Evolutionary conservation across 2,797 vertebrate genomes (phyloP), one percentile per base, ranked within the genome.

Genomic region (Arrhamphus sclerolepis): DNA sequence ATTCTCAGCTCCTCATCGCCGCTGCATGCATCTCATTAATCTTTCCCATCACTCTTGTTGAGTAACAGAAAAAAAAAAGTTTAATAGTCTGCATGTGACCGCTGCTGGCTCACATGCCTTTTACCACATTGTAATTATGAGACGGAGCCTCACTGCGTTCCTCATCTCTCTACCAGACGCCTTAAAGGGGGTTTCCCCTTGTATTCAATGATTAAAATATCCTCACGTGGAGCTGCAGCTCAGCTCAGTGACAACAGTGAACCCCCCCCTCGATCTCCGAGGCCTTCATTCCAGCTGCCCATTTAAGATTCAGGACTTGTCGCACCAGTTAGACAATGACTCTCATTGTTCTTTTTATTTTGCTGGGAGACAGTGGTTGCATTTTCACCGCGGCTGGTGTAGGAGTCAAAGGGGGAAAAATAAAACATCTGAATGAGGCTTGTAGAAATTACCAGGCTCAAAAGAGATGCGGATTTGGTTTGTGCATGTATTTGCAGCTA

Each of bases 161-260:
- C 49, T 57, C 19, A 9, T 21, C n/a, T 65, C 39, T 48, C 51
- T 48, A 69, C 46, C 55, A 62, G 22, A 22, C 26, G 65, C 62
- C 61, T 81, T 34, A 67, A 57, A 58, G 62, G 24, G 59, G 72
- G 68, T 53, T 78, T 59, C 59, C 66, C 64, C 51, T 64, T 72
- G 74, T 59, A 63, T 79, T 72, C 74, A 78, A 72, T 70, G 70
- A 84, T 82, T 72, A 76, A 82, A 56, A 64, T 56, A 82, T 77
- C 72, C 78, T 77, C 59, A 53, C 71, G 57, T 44, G 62, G 28
- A 70, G 62, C 64, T 62, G 20, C 6, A 26, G 66, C 9, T 1
- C 52, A 66, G 69, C 55, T 61, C 7, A 34, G 66, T 39, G 59
- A 34, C 64, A 50, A 16, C 50, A 3, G 39, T 1, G 34, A 62